These are phyloP conservation scores for Timandra comae DNA, from an alignment of 2,888 invertebrate genomes.

Conservation along the genomic window DNA sequence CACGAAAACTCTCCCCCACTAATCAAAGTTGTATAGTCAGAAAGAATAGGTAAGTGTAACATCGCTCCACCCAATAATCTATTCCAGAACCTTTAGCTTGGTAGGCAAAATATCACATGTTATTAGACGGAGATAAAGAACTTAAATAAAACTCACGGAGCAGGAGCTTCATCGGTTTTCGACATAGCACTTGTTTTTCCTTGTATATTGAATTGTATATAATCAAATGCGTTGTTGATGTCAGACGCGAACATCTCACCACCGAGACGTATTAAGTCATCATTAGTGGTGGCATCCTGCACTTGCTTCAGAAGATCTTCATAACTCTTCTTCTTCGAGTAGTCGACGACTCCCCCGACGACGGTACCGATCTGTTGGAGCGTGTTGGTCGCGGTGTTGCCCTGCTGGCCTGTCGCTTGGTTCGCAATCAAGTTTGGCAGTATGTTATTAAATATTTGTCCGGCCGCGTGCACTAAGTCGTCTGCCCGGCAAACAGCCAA, in stretches of 20 bases:
- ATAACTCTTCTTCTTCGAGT: conserved; percentile 68
- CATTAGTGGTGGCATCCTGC: conserved; percentile 78
- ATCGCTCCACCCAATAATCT: no score
- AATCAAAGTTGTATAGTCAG: no score
- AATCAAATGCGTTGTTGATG: conserved; percentile 82
- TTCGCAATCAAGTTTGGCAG: conserved; percentile 61
- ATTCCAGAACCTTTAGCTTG: no score
- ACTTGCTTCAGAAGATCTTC: conserved; percentile 60
- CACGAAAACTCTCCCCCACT: no score
- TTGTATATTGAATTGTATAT: conserved; percentile 84
- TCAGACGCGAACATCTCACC: conserved; percentile 85
- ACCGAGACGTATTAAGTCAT: conserved; percentile 81
- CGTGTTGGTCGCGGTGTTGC: conserved; percentile 59
- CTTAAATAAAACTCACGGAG: conserved; percentile 77
- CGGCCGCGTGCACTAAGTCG: conserved; percentile 59
- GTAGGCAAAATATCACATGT: conserved; percentile 1
- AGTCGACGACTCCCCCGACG: conserved; percentile 68
- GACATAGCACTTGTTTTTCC: conserved; percentile 84
- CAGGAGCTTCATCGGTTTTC: conserved; percentile 82
- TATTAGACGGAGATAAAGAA: not conserved
- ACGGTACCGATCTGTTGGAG: conserved; percentile 64
- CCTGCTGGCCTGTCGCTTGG: conserved; percentile 54
- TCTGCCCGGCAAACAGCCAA: conserved; percentile 49
- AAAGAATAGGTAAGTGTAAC: no score
- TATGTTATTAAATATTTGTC: conserved; percentile 66